Evolutionary conservation across 2,113 vertebrate species (phyloP), one percentile per base, ranked within the genome.

Genomic region (Cochlearius cochlearius): DNA sequence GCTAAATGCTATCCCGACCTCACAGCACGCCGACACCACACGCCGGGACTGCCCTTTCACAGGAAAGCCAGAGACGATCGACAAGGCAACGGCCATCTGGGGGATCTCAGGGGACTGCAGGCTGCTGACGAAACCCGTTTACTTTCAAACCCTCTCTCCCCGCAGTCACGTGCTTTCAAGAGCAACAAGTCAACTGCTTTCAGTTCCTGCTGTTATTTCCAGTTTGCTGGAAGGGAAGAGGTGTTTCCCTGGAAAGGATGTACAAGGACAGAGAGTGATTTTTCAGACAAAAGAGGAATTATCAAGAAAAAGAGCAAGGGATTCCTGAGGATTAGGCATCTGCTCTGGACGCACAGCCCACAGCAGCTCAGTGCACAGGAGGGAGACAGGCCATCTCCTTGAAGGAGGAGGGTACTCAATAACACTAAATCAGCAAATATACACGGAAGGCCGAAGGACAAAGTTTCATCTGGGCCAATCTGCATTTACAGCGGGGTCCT

Each of bases 101-200:
- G 68, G 29, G 53, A 19, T 72, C 47, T 39, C 69, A 55, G n/a
- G 45, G 73, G 68, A 78, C 21, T 9, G 17, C 3, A 38, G 59
- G 60, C 72, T 87, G 91, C 73, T 67, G 63, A 21, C 2, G 10
- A 58, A 72, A 32, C 8, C 88, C 15, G 3, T 50, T 78, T 81
- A 43, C 71, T 88, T 91, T 75, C 68, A 67, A 56, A 58, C 59
- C 75, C 78, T 67, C 73, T 97, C 84, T 97, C 89, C 66, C 55
- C 12, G 20, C 91, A 97, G 45, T 93, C 96, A 97, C 4, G 15
- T 96, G 95, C 77, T 97, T 98, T 89, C 96, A 56, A 82, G 68
- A 96, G 92, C 91, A 97, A 86, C n/a, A 47, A 59, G 27, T 68
- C 86, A 67, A 62, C 34, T 58, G 56, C 83, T 96, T 98, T 97